Evolutionary conservation across 2,888 invertebrate genomes (phyloP).

Genomic region (Morinoia aosen): DNA sequence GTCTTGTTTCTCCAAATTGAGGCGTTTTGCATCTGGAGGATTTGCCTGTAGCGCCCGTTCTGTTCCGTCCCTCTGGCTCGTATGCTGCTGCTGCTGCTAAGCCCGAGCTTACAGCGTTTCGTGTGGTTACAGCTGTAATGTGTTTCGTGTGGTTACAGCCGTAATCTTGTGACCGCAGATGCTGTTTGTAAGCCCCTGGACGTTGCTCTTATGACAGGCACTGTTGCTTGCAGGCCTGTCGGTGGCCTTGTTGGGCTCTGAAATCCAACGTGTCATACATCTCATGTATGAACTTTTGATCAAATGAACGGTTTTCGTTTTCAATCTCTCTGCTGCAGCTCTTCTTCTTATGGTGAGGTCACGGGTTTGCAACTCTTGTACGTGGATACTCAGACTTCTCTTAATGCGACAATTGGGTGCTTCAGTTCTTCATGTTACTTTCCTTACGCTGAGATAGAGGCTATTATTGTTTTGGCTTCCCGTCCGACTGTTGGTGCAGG

Average conservation of each 20-base stretch:
- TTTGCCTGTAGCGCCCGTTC: neutral
- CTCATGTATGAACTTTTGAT: no score
- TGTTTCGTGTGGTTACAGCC: neutral
- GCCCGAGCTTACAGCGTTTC: neutral
- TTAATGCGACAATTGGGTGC: neutral
- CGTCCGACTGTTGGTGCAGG: neutral
- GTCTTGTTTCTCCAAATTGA: constrained; percentile 33
- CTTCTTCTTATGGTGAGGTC: neutral
- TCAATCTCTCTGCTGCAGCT: neutral
- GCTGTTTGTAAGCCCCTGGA: neutral
- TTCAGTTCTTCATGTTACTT: neutral
- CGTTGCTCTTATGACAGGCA: neutral
- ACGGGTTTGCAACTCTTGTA: neutral
- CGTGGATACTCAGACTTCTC: neutral
- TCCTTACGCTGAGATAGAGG: neutral
- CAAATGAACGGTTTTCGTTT: no score
- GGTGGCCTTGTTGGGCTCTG: neutral
- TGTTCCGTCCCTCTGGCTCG: neutral
- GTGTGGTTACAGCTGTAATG: neutral
- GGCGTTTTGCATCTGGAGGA: constrained; percentile 43
- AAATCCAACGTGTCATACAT: no score
- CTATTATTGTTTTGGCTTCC: neutral
- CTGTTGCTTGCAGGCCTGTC: neutral
- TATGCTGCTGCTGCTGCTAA: neutral
- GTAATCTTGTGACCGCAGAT: neutral